Conservation (phyloP, 2,888 invertebrate genomes). For the Margaritifera margaritifera region DNA sequence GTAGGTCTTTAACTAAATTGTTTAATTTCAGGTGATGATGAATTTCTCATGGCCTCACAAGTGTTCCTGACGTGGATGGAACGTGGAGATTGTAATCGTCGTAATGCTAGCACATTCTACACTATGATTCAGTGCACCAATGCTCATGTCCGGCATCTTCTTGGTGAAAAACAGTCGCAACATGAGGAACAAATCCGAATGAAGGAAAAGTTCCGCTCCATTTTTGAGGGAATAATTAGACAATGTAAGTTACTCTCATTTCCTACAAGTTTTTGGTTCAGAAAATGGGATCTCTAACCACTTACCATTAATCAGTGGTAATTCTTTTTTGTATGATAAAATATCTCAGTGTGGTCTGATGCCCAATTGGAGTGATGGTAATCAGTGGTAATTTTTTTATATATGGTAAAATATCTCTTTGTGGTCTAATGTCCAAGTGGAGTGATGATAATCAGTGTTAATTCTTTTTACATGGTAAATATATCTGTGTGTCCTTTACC, state of each 20-base stretch:
- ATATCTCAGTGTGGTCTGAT: too few species aligned
- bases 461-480: too few species aligned
- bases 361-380: too few species aligned
- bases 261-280: too few species aligned
- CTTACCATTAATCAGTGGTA: too few species aligned
- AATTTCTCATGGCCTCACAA: constrained; percentile 88
- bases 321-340: too few species aligned
- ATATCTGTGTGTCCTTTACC: too few species aligned
- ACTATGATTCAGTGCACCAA: constrained; percentile 94
- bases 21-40: constrained; percentile 79
- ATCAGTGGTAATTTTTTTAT: too few species aligned
- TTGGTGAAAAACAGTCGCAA: constrained; percentile 87
- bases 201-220: constrained; percentile 86
- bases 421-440: too few species aligned
- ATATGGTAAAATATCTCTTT: too few species aligned
- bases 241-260: constrained; percentile 86
- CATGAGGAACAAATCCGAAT: constrained; percentile 92
- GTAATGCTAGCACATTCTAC: constrained; percentile 92
- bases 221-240: constrained; percentile 88
- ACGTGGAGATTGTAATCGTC: constrained; percentile 92
- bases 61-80: constrained; percentile 93
- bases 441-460: too few species aligned
- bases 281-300: too few species aligned
- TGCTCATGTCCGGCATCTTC: constrained; percentile 89
- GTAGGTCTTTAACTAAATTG: neutral